A percentile compares a stretch with the other conserved stretches of the same genome.
Evolutionary conservation across 2,113 vertebrate species (phyloP).

Genomic region (Antigone vipio): DNA sequence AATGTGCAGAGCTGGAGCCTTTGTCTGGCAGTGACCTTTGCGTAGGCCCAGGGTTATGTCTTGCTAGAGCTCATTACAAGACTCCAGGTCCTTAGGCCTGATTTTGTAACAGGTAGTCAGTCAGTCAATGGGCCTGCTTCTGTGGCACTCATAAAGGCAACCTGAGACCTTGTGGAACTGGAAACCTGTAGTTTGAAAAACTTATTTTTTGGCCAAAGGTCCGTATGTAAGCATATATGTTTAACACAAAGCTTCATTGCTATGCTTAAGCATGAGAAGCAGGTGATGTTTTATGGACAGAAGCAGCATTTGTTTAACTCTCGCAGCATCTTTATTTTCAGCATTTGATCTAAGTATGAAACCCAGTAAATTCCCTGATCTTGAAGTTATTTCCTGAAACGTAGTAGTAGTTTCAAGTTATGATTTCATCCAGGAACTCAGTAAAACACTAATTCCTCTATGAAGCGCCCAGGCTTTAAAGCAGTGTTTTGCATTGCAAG

Average conservation of each 20-base stretch:
- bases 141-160: neutral
- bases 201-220: neutral
- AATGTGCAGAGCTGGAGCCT: neutral
- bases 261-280: neutral
- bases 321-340: neutral
- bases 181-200: neutral
- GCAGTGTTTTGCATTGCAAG: neutral
- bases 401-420: neutral
- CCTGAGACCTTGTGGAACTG: neutral
- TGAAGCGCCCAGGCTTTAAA: neutral
- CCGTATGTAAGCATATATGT: rapidly evolving
- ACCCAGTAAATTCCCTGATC: neutral
- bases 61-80: neutral
- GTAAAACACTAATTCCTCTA: neutral
- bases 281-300: neutral
- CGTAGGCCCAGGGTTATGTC: neutral
- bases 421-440: neutral
- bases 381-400: neutral
- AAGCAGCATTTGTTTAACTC: neutral
- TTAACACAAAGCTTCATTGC: neutral
- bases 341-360: neutral
- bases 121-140: neutral
- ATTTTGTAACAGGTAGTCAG: neutral
- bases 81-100: neutral
- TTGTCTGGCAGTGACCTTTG: neutral